Conservation (phyloP, 92 coral and sea anemone species). For the Heteractis magnifica region DNA sequence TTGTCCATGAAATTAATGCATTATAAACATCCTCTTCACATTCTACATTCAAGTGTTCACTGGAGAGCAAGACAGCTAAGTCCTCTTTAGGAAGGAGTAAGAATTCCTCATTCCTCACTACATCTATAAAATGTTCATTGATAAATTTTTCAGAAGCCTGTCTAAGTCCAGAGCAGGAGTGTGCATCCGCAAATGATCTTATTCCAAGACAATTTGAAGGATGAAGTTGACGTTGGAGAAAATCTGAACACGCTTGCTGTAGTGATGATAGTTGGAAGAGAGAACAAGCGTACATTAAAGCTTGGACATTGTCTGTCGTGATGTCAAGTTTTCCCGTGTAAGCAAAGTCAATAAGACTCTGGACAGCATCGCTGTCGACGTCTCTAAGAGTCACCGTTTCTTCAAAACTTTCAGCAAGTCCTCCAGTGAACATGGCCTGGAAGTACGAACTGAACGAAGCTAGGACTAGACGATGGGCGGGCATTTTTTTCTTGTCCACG, state of each 20-base stretch:
- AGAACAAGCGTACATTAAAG: conserved; percentile 65
- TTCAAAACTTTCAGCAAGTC: conserved; percentile 67
- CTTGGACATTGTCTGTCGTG: conserved; percentile 71
- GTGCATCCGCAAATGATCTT: conserved; percentile 72
- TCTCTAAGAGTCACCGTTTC: conserved; percentile 68
- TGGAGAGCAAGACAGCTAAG: conserved; percentile 60
- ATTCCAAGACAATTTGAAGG: conserved; percentile 89
- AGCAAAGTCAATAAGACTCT: conserved; percentile 69
- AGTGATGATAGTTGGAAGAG: conserved; percentile 73
- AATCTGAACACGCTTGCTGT: conserved; percentile 84
- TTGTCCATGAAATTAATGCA: conserved; percentile 82
- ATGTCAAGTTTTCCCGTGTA: conserved; percentile 84
- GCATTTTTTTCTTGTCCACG: conserved; percentile 58
- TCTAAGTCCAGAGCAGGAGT: conserved; percentile 60
- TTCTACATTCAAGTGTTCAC: conserved; percentile 76
- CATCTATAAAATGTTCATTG: conserved; percentile 76
- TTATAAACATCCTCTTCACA: conserved; percentile 88
- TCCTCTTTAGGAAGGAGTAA: conserved; percentile 63
- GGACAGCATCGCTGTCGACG: conserved; percentile 62
- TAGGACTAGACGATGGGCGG: conserved; percentile 70
- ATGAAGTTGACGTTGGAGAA: conserved; percentile 71
- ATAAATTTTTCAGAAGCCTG: conserved; percentile 72
- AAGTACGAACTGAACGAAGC: conserved; percentile 80
- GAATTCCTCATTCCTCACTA: conserved; percentile 82
- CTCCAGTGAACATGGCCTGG: conserved; percentile 85